Evolutionary conservation across 1,140 invertebrate species (phyloP).

Genomic region (Solenopsis fugax): DNA sequence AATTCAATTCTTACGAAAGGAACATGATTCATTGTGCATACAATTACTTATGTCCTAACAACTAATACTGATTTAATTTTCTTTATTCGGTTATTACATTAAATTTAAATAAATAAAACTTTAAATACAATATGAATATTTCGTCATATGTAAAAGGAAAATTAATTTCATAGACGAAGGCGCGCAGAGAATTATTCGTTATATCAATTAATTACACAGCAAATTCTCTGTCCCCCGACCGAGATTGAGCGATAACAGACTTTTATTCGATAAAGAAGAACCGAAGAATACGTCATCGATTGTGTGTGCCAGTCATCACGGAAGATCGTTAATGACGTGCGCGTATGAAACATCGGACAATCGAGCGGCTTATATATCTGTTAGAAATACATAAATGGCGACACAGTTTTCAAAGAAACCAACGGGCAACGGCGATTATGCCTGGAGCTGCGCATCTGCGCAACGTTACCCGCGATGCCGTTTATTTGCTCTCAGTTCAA

Average conservation of each 20-base stretch:
- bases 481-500: constrained; percentile 68
- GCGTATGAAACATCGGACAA: constrained; percentile 17
- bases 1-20: neutral
- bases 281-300: constrained; percentile 1
- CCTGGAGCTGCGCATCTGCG: constrained; percentile 45
- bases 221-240: constrained; percentile 5
- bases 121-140: neutral
- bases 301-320: constrained; percentile 19
- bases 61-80: neutral
- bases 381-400: constrained; percentile 26
- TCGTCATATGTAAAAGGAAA: neutral
- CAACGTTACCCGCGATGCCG: constrained; percentile 47
- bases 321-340: constrained; percentile 39
- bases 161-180: constrained; percentile 15
- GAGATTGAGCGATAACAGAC: constrained; percentile 37
- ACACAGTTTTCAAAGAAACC: constrained; percentile 49
- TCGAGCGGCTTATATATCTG: constrained; percentile 2
- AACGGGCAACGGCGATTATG: constrained; percentile 27
- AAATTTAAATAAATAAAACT: constrained; percentile 21
- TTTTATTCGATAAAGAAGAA: constrained; percentile 45
- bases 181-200: constrained; percentile 10
- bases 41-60: neutral
- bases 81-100: neutral
- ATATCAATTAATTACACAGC: constrained; percentile 51
- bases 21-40: neutral